A percentile compares a stretch with the other conserved stretches of the same genome.
Conservation (phyloP, 2,113 vertebrate species). For the Oryzias melastigma region DNA sequence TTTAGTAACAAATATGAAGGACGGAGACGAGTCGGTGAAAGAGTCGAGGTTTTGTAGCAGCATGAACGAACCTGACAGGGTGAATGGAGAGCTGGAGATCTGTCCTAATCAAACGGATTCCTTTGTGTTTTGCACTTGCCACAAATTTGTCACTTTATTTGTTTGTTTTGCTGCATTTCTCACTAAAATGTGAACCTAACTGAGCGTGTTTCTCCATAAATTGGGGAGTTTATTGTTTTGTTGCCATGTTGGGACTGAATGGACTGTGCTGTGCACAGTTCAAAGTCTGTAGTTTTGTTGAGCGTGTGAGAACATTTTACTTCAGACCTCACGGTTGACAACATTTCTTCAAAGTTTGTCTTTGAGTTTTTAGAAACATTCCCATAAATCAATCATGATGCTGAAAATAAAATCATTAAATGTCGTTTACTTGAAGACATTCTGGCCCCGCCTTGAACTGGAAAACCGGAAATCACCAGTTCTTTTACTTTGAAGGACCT, state of each 20-base stretch:
- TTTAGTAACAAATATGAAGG: no score
- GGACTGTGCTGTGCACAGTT: conserved; percentile 1
- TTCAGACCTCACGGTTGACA: conserved; percentile 54
- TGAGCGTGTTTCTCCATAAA: neutral
- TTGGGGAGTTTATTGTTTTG: neutral
- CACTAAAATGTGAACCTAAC: neutral
- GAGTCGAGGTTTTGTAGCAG: no score
- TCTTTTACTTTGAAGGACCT: conserved; percentile 1
- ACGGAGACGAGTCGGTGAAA: no score
- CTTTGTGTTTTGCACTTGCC: no score
- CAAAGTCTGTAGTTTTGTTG: conserved; percentile 10
- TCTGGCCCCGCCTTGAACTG: neutral
- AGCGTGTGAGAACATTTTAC: conserved; percentile 40
- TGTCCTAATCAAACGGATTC: no score
- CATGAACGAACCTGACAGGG: no score
- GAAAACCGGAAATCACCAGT: conserved; percentile 3
- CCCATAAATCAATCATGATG: no score
- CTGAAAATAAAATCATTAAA: neutral
- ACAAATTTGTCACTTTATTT: neutral
- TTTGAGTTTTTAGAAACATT: conserved; percentile 24
- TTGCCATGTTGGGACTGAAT: neutral
- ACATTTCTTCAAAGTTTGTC: neutral
- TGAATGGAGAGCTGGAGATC: no score
- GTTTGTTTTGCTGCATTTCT: conserved; percentile 4
- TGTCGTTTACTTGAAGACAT: neutral